Conservation (phyloP, 2,888 invertebrate species). For the Lasioglossum malachurum region DNA sequence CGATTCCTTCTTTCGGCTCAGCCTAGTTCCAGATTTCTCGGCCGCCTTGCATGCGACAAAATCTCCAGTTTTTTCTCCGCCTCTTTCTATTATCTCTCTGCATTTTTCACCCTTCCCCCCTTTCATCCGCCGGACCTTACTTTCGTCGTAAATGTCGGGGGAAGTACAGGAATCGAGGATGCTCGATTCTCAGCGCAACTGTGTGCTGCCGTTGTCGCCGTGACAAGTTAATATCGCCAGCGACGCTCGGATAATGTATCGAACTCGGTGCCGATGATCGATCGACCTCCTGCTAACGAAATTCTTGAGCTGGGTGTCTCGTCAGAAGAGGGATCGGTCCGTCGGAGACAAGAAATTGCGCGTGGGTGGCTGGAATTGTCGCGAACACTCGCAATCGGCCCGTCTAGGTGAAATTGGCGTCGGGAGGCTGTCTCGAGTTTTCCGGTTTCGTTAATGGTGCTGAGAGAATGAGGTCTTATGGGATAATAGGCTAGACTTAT, state of each 20-base stretch:
- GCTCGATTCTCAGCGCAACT: neutral
- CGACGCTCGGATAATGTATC: slow-evolving; percentile 9
- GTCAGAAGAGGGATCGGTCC: neutral
- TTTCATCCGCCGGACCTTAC: neutral
- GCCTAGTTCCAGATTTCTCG: slow-evolving; percentile 13
- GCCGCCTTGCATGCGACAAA: slow-evolving; percentile 24
- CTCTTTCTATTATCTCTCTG: neutral
- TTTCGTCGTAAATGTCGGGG: neutral
- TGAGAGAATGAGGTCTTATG: neutral
- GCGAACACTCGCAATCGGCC: neutral
- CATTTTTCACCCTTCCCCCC: neutral
- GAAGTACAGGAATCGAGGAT: neutral
- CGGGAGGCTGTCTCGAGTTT: neutral
- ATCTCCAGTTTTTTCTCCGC: neutral
- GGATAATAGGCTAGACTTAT: neutral
- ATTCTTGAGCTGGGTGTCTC: neutral
- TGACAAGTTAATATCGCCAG: slow-evolving; percentile 11
- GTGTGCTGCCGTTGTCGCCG: neutral
- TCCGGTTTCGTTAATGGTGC: neutral
- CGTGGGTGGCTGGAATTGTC: neutral
- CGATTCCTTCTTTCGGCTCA: slow-evolving; percentile 35
- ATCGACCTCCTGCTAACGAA: slow-evolving; percentile 1
- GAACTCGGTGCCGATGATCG: slow-evolving; percentile 14
- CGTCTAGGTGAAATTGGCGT: neutral
- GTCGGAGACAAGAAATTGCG: neutral